Conservation (phyloP, 1,140 invertebrate species). For the Streblospio benedicti region DNA sequence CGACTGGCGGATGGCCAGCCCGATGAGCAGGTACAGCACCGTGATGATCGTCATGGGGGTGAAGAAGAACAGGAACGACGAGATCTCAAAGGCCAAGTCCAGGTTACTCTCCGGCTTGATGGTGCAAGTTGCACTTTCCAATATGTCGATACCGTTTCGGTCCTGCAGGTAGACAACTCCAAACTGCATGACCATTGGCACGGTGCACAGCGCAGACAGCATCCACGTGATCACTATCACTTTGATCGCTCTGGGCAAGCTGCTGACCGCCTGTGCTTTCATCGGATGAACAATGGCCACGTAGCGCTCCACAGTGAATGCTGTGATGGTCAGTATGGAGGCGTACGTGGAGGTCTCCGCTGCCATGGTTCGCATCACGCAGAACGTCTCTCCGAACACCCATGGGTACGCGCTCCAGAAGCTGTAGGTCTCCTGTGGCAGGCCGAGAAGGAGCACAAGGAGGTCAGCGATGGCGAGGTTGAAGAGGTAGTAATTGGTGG, state of each 20-base stretch:
- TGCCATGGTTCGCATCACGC: conserved; percentile 67
- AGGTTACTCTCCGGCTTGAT: conserved; percentile 11
- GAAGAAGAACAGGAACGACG: conserved; percentile 41
- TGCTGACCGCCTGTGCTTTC: conserved; percentile 29
- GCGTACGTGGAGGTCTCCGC: conserved; percentile 71
- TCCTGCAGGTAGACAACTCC: conserved; percentile 25
- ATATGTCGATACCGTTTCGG: conserved; percentile 22
- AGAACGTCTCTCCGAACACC: conserved; percentile 75
- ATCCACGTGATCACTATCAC: conserved; percentile 74
- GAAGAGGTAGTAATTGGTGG: conserved; percentile 82
- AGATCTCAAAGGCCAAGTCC: conserved; percentile 22
- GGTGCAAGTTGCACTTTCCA: conserved; percentile 26
- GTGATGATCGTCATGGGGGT: conserved; percentile 41
- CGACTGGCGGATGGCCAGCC: conserved; percentile 34
- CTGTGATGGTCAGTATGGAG: conserved; percentile 42
- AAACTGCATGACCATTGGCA: conserved; percentile 53
- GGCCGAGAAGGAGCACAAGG: conserved; percentile 64
- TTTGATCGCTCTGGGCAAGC: conserved; percentile 63
- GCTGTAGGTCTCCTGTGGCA: conserved; percentile 74
- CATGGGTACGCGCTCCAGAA: conserved; percentile 82
- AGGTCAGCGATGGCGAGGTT: conserved; percentile 87
- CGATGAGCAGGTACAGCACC: conserved; percentile 41
- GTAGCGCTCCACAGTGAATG: conserved; percentile 45
- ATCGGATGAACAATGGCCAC: conserved; percentile 42
- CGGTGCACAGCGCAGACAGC: conserved; percentile 63